Base-by-base conservation (phyloP, 2,888 invertebrate genomes). In the Ennomos quercinarius region DNA sequence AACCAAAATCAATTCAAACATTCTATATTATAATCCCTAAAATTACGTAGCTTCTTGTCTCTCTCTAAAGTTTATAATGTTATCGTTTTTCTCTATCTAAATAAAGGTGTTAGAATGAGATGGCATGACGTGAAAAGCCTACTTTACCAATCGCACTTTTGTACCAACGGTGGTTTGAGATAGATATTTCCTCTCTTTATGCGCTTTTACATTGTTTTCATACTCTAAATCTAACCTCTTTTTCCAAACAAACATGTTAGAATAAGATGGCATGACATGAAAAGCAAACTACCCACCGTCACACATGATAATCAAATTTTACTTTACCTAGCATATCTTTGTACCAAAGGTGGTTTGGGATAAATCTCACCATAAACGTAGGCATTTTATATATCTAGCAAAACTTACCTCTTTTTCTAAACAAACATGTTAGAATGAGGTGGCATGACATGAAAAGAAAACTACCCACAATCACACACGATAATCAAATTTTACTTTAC, bases 261-360 rank as follows among this genome's bases (percentile, higher is more conserved):
- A 46, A 34, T 36, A 42, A 57, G 58, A 65, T 39, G 52, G 39
- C 38, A 49, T 46, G 42, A 43, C 10, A 52, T 49, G 53, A 36
- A 41, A 60, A 59, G 55, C 37, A 57, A 35, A 17, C 64, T 67
- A 66, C 57, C 56, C 57, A 48, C 37, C 62, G 36, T 42, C 49
- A 56, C 56, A 58, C 62, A 57, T 48, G 0, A 43, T 67, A 62
- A 46, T 43, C 10, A 47, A 56, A 60, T 63, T 65, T 27, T 1
- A 27, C 17, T 27, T 27, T 27, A 27, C 6, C 27, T 83, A 82
- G 85, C 27, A 6, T 27, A 27, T 5, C 27, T 27, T 27, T 27
- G 6, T 27, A 27, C 27, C 27, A 3, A 27, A 27, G 27, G 3
- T 6, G 6, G 27, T 27, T 27, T 27, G 27, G 27, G 27, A 27